Evolutionary conservation across 2,113 vertebrate genomes (phyloP), one percentile per base, ranked within the genome.

Genomic region (Oncorhynchus mykiss): DNA sequence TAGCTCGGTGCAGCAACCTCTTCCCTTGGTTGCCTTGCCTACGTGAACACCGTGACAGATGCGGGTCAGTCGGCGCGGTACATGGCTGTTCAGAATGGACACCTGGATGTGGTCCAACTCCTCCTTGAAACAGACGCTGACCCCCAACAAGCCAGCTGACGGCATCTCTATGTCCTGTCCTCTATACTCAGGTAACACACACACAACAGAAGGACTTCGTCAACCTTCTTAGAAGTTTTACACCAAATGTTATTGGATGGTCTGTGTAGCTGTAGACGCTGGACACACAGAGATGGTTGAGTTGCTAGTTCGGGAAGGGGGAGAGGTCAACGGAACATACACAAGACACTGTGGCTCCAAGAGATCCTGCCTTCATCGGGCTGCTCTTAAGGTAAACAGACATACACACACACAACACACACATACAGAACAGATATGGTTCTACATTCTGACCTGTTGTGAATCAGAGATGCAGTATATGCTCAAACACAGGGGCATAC

Each of bases 361-460:
- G 71, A 98, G 97, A 96, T 97, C 95, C 80, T 92, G 96, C 79
- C 94, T 99, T 54, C 98, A 99, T 76, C 95, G 96, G 82, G 96
- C 97, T 85, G 93, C 93, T 80, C 95, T 90, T 68, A 90, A 88
- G 39, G 39, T 45, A 45, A 11, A 45, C 9, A 11, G 39, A 45
- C 39, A 45, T 0, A 45, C 2, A 9, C 0, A 39, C 39, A 39
- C 8, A 39, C 7, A 39, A 39, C 39, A 11, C 9, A 34, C 34
- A 34, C 5, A 34, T 31, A 73, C 14, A 0, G 77, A 85, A 74
- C 83, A 85, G 5, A 70, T 83, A 18, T 90, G 87, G 86, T 29
- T 76, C 3, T 73, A 81, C 4, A 85, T 78, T 2, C 64, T 0
- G 51, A 14, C 14, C 3, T 13, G 13, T 16, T 54, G 51, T 18